A percentile compares a stretch with the other conserved stretches of the same genome.
Evolutionary conservation across 2,888 invertebrate species (phyloP).

Genomic region (Apantesis nais): DNA sequence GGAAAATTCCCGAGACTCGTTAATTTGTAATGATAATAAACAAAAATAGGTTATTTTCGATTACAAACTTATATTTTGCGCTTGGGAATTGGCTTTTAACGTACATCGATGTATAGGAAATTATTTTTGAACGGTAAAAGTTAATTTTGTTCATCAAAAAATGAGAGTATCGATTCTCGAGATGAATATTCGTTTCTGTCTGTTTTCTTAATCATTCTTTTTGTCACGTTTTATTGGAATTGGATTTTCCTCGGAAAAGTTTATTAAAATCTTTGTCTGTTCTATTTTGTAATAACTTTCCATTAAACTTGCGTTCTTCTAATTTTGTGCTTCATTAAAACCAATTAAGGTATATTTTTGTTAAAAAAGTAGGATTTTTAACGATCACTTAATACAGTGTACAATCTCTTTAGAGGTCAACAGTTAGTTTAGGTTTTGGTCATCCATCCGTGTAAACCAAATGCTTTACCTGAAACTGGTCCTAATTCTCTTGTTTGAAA

Average conservation of each 20-base stretch:
- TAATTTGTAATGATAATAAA: not conserved
- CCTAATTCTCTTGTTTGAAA: no score
- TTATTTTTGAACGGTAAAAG: not conserved
- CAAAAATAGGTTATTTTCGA: not conserved
- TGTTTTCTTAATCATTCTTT: not conserved
- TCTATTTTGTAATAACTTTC: not conserved
- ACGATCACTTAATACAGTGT: not conserved
- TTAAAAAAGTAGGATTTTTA: not conserved
- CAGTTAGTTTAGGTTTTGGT: no score
- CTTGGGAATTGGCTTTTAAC: not conserved
- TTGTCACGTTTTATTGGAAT: not conserved
- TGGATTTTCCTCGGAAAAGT: not conserved
- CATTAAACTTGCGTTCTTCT: no score
- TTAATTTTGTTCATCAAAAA: not conserved
- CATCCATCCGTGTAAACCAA: no score
- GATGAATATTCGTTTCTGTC: not conserved
- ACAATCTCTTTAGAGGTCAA: no score
- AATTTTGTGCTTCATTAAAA: not conserved
- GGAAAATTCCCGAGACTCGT: not conserved
- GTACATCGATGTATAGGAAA: not conserved
- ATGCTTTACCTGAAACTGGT: no score
- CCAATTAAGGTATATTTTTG: not conserved
- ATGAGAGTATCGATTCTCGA: not conserved
- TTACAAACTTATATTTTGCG: not conserved
- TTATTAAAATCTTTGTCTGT: not conserved